Evolutionary conservation across 1,140 invertebrate genomes (phyloP), one percentile per base, ranked within the genome.

Genomic region (Drosophila leontia): DNA sequence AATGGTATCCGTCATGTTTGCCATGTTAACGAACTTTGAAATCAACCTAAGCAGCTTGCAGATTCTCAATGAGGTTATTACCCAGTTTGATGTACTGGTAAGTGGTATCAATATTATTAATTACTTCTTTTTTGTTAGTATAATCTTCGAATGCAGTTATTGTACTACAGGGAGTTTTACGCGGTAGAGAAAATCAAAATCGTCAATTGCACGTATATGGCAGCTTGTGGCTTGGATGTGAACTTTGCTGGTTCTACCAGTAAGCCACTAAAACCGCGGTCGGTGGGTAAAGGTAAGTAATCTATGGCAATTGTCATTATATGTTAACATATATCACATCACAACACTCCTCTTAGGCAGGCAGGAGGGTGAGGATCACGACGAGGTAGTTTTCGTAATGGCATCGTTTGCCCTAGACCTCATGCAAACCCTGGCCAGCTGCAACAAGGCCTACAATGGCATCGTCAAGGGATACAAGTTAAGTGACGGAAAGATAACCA

Each of bases 201-300:
- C 47, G 97, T 98, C 39, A 95, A 98, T 34, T 97, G 96, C 93
- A 98, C 97, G 0, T 99, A 98, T 86, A 98, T 99, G 98, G 97
- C 97, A 8, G 98, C 97, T 0, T 97, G 97, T 92, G 98, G 98
- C 3, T 93, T 99, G 29, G 96, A 97, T 80, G 1, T 88, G 1
- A 53, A 17, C 9, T 74, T 78, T 17, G 67, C 55, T 1, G 50
- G 42, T 7, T 7, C 32, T 32, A 34, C 64, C 1, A 77, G 67
- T 34, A 45, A 12, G 17, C 48, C 57, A 15, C 2, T 26, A 13
- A 17, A 19, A 9, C 7, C 1, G 3, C 3, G 11, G 0, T 7
- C 19, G 3, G 3, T 3, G 0, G 7, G 13, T 2, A 13, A 12
- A 32, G 44, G 57, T 62, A 32, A 17, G 4, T 17, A 2, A 1